Evolutionary conservation across 2,113 vertebrate genomes (phyloP).

Genomic region (Girardinichthys multiradiatus): DNA sequence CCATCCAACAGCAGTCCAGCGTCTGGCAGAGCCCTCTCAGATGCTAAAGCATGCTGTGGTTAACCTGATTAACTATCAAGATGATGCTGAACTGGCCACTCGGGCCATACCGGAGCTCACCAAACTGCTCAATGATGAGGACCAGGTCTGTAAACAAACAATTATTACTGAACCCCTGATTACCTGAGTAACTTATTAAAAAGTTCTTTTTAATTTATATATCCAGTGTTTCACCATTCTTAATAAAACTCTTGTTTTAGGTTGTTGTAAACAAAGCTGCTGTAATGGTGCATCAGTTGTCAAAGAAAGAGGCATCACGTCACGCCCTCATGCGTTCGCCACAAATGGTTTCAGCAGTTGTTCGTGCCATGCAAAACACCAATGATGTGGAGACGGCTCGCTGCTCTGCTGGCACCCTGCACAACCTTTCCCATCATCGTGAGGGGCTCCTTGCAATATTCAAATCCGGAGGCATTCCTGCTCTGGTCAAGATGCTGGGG

Average conservation of each 20-base stretch:
- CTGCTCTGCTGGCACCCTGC: slow-evolving; percentile 95
- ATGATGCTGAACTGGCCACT: slow-evolving; percentile 97
- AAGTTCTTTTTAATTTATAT: not conserved
- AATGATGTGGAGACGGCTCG: slow-evolving; percentile 96
- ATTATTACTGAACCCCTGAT: not conserved
- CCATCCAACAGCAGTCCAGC: slow-evolving; percentile 96
- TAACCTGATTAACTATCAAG: slow-evolving; percentile 99
- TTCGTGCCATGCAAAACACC: slow-evolving; percentile 98
- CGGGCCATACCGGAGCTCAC: slow-evolving; percentile 98
- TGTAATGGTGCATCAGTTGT: slow-evolving; percentile 99
- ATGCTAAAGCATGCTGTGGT: slow-evolving; percentile 99
- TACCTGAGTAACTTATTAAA: not conserved
- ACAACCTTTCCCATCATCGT: slow-evolving; percentile 97
- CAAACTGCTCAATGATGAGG: slow-evolving; percentile 97
- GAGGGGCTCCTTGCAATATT: slow-evolving; percentile 97
- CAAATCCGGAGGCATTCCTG: slow-evolving; percentile 97
- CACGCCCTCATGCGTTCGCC: slow-evolving; percentile 98
- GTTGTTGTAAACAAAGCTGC: slow-evolving; percentile 99
- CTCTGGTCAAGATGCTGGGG: slow-evolving; percentile 98
- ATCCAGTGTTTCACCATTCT: not conserved
- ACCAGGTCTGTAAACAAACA: slow-evolving; percentile 83
- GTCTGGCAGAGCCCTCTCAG: slow-evolving; percentile 96
- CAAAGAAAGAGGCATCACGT: slow-evolving; percentile 97
- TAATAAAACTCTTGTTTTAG: slow-evolving; percentile 67
- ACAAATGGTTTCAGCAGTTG: slow-evolving; percentile 98